Conservation (phyloP, 2,888 invertebrate genomes). For the Theretra japonica region DNA sequence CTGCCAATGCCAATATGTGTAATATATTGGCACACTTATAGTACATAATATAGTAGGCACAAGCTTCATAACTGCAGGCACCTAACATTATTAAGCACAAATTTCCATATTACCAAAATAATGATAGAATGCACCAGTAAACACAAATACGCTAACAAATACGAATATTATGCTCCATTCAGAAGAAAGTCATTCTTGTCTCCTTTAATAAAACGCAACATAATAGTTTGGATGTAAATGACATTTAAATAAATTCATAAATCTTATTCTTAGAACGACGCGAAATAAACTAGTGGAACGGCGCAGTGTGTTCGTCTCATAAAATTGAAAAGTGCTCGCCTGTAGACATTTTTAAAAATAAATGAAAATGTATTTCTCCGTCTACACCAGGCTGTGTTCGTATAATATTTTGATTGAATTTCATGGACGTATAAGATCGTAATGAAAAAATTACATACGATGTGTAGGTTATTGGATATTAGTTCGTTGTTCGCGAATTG, state of each 20-base stretch:
- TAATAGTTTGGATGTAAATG: conserved; percentile 17
- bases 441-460: neutral
- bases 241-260: conserved; percentile 20
- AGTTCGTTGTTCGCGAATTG: too few relatives aligned
- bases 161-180: neutral
- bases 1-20: too few relatives aligned
- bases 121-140: too few relatives aligned
- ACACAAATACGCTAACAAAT: too few relatives aligned
- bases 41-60: too few relatives aligned
- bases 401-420: conserved; percentile 16
- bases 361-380: neutral
- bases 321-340: conserved; percentile 21
- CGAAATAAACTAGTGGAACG: conserved; percentile 1
- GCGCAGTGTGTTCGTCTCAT: conserved; percentile 2
- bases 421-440: neutral
- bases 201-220: neutral
- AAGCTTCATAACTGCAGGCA: too few relatives aligned
- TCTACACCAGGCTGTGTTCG: conserved; percentile 24
- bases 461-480: neutral
- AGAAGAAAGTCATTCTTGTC: neutral
- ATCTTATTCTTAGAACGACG: conserved; percentile 7
- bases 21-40: too few relatives aligned
- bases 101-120: too few relatives aligned
- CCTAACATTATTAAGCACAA: too few relatives aligned
- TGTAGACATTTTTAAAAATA: conserved; percentile 35